Conservation (phyloP, 2,888 invertebrate genomes). For the Amblyjoppa proteus region DNA sequence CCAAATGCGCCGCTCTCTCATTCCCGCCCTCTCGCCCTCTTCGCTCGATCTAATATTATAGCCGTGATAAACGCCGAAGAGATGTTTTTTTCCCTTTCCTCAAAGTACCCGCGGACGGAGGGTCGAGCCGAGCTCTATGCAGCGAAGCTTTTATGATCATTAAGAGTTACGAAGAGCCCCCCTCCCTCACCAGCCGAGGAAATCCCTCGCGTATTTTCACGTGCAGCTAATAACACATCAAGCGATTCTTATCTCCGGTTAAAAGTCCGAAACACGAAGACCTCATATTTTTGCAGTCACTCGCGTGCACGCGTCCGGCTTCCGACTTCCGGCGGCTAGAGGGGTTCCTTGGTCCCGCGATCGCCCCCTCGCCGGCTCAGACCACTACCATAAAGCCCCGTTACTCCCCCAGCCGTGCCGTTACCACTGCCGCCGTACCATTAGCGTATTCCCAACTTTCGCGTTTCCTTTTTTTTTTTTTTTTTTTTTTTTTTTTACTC, state of each 20-base stretch:
- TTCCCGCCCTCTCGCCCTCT: neutral
- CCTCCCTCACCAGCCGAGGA: neutral
- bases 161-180: slow-evolving; percentile 41
- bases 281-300: slow-evolving; percentile 61
- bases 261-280: slow-evolving; percentile 68
- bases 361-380: slow-evolving; percentile 18
- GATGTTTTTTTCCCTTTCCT: neutral
- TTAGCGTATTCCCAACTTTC: slow-evolving; percentile 54
- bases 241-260: slow-evolving; percentile 62
- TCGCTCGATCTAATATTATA: slow-evolving; percentile 3
- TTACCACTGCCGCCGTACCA: slow-evolving; percentile 14
- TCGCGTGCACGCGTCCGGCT: slow-evolving; percentile 61
- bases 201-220: slow-evolving; percentile 38
- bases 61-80: slow-evolving; percentile 1
- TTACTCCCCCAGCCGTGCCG: neutral
- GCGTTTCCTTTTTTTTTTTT: slow-evolving; percentile 39
- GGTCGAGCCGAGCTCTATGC: slow-evolving; percentile 28
- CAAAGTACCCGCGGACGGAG: slow-evolving; percentile 7
- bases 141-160: slow-evolving; percentile 42
- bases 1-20: neutral
- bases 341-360: slow-evolving; percentile 35
- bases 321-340: slow-evolving; percentile 44
- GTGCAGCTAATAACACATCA: slow-evolving; percentile 66
- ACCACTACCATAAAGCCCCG: slow-evolving; percentile 18
- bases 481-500: slow-evolving; percentile 38